Conservation (phyloP, 2,888 invertebrate species). For the Mesorhabditis sp. region DNA sequence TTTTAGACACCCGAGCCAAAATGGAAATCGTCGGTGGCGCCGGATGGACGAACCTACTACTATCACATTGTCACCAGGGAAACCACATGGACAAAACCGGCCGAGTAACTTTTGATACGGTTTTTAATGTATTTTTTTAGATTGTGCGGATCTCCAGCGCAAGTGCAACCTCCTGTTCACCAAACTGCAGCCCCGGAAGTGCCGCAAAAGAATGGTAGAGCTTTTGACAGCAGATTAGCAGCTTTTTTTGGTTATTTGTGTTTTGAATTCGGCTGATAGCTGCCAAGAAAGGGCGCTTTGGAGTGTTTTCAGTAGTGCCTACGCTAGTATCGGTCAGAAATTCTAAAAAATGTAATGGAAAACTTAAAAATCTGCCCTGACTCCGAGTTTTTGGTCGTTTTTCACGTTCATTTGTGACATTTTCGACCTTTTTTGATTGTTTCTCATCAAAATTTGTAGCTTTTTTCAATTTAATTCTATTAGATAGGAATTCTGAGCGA, state of each 20-base stretch:
- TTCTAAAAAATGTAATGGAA: too few relatives aligned
- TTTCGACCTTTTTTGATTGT: not conserved
- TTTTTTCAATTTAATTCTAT: not conserved
- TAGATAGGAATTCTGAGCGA: not conserved
- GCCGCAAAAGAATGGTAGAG: not conserved
- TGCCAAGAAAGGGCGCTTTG: too few relatives aligned
- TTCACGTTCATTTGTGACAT: too few relatives aligned
- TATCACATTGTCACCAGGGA: constrained; percentile 93
- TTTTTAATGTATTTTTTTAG: not conserved
- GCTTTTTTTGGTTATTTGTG: not conserved
- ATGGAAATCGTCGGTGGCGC: constrained; percentile 96
- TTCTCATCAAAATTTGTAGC: not conserved
- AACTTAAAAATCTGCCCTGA: too few relatives aligned
- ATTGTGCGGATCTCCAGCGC: not conserved
- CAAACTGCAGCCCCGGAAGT: not conserved
- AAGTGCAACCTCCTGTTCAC: not conserved
- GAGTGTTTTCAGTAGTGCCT: too few relatives aligned
- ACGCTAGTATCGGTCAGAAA: too few relatives aligned
- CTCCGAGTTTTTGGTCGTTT: too few relatives aligned
- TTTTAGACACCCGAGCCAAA: constrained; percentile 62
- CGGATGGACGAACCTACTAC: constrained; percentile 89
- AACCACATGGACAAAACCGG: constrained; percentile 90
- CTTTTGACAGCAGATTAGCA: not conserved
- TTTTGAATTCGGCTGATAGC: too few relatives aligned
- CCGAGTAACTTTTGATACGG: constrained; percentile 68